These are phyloP conservation scores for Exocentrus adspersus DNA, from an alignment of 2,888 invertebrate genomes.

Conservation along the genomic window DNA sequence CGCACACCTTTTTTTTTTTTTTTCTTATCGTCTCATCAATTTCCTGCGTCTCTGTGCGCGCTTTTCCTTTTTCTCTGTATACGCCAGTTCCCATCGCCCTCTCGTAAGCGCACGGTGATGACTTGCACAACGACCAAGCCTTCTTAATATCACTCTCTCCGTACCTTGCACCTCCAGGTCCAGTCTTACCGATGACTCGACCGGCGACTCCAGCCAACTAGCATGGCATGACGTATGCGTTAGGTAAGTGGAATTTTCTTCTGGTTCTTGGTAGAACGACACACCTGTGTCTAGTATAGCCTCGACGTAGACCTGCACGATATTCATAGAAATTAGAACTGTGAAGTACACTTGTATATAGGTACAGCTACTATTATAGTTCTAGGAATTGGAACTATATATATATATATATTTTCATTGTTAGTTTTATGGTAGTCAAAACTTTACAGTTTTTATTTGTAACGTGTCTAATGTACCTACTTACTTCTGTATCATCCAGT, in stretches of 20 bases:
- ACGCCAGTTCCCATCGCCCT: constrained; percentile 27
- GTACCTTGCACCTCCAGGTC: constrained; percentile 63
- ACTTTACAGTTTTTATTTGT: no score
- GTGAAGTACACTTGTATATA: no score
- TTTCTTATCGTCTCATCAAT: constrained; percentile 30
- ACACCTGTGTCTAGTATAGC: no score
- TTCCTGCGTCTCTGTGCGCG: constrained; percentile 41
- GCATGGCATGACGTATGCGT: constrained; percentile 74
- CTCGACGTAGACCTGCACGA: no score
- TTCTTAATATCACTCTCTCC: constrained; percentile 59
- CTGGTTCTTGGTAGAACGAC: background rate
- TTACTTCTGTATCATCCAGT: no score
- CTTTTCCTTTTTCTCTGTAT: constrained; percentile 45
- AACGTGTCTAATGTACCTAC: no score
- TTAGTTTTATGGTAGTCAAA: no score
- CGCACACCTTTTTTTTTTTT: no score
- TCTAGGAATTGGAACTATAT: no score
- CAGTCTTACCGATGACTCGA: constrained; percentile 62
- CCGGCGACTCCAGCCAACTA: constrained; percentile 63
- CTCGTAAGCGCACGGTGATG: constrained; percentile 51
- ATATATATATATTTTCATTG: no score
- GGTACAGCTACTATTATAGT: no score
- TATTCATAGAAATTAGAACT: no score
- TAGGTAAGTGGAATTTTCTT: constrained; percentile 67
- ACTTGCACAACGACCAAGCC: constrained; percentile 52